Conservation (phyloP, 2,888 invertebrate genomes). For the Calliphora vomitoria region DNA sequence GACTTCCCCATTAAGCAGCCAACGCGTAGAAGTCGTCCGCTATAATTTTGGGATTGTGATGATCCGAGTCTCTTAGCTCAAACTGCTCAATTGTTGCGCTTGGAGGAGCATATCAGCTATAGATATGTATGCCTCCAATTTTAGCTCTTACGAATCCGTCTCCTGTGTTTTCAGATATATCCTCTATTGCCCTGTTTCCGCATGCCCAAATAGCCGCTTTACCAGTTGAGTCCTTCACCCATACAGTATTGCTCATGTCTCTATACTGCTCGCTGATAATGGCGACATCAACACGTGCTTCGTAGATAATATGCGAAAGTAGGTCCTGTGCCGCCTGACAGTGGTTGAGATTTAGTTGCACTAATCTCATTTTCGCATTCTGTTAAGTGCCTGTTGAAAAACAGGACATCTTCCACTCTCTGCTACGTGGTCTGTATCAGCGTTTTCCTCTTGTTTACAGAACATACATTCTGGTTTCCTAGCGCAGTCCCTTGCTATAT, state of each 20-base stretch:
- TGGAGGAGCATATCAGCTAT: not conserved
- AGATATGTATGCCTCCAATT: not conserved
- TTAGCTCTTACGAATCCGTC: not conserved
- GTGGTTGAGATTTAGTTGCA: too few relatives aligned
- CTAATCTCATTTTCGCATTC: too few relatives aligned
- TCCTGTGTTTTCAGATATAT: not conserved
- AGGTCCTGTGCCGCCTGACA: too few relatives aligned
- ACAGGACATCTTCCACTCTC: too few relatives aligned
- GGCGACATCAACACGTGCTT: too few relatives aligned
- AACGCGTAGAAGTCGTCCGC: not conserved
- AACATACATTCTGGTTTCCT: not conserved
- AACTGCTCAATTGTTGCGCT: not conserved
- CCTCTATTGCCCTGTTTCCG: not conserved
- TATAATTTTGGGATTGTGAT: not conserved
- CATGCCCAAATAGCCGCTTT: not conserved
- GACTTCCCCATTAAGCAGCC: not conserved
- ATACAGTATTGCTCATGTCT: not conserved
- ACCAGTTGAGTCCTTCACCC: not conserved
- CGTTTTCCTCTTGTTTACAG: not conserved
- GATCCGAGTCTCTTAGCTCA: not conserved
- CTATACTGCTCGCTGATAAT: too few relatives aligned
- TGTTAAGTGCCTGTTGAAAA: not conserved
- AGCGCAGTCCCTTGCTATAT: not conserved
- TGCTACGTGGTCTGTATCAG: not conserved
- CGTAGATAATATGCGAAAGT: too few relatives aligned